Evolutionary conservation across 2,113 vertebrate species (phyloP).

Genomic region (Misgurnus mizolepis): DNA sequence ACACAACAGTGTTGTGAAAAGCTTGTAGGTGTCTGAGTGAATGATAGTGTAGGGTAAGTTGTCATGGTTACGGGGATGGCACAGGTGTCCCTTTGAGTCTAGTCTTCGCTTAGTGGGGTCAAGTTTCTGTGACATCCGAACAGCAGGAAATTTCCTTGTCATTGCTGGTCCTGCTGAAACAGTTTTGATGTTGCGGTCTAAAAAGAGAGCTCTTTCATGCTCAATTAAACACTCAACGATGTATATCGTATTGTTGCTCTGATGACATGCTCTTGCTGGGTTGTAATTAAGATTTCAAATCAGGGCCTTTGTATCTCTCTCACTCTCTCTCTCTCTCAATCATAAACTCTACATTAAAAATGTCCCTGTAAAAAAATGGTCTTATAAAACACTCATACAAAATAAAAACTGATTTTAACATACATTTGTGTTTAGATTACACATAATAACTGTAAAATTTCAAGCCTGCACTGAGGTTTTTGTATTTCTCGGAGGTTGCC

Average conservation of each 20-base stretch:
- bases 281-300: conserved; percentile 66
- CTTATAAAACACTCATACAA: conserved; percentile 12
- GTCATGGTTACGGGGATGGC: conserved; percentile 53
- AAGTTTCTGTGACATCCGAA: conserved; percentile 62
- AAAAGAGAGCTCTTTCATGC: conserved; percentile 54
- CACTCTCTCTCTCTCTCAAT: conserved; percentile 15
- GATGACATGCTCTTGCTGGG: conserved; percentile 58
- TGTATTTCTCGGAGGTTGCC: too few species aligned
- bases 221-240: conserved; percentile 60
- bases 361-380: not conserved
- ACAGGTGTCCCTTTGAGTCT: conserved; percentile 61
- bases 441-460: not conserved
- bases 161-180: conserved; percentile 40
- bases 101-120: conserved; percentile 57
- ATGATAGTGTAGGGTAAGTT: conserved; percentile 56
- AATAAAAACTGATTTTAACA: not conserved
- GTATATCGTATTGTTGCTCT: conserved; percentile 55
- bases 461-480: too few species aligned
- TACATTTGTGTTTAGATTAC: not conserved
- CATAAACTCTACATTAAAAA: conserved; percentile 43
- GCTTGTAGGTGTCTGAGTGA: conserved; percentile 49
- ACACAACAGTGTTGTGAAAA: conserved; percentile 16
- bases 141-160: conserved; percentile 46
- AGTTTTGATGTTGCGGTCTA: conserved; percentile 39
- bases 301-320: conserved; percentile 53